Conservation (phyloP, 2,888 invertebrate genomes). For the Drosophila seclusa region DNA sequence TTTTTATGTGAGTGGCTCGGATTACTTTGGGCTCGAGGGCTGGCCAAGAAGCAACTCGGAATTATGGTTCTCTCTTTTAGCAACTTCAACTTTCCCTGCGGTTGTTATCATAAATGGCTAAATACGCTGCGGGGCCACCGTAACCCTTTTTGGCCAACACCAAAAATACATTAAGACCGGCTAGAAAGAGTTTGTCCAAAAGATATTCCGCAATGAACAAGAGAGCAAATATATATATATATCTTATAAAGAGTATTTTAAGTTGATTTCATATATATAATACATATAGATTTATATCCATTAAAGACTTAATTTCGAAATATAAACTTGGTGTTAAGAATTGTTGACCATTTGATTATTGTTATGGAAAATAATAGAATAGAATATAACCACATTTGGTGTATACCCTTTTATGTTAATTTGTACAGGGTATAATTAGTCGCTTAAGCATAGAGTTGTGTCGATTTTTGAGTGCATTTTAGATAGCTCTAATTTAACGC, state of each 20-base stretch:
- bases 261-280: not conserved
- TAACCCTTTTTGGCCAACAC: slow-evolving; percentile 50
- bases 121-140: slow-evolving; percentile 46
- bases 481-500: slow-evolving; percentile 24
- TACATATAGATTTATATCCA: not conserved
- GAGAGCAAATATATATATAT: not conserved
- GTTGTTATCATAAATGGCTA: slow-evolving; percentile 57
- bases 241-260: not conserved
- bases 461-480: slow-evolving; percentile 9
- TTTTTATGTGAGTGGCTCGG: slow-evolving; percentile 11
- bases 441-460: slow-evolving; percentile 11
- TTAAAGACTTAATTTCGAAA: not conserved
- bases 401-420: slow-evolving; percentile 3
- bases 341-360: too few species aligned
- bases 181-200: not conserved
- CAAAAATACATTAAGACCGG: slow-evolving; percentile 49
- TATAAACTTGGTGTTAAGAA: too few species aligned
- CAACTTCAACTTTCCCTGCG: slow-evolving; percentile 39
- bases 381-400: not conserved
- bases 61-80: slow-evolving; percentile 10
- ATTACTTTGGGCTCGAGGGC: slow-evolving; percentile 4
- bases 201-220: slow-evolving; percentile 1
- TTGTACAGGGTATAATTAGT: slow-evolving; percentile 17
- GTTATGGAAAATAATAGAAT: too few species aligned
- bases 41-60: slow-evolving; percentile 26